Evolutionary conservation across 2,797 vertebrate genomes (phyloP), one percentile per base, ranked within the genome.

Genomic region (Diceros bicornis): DNA sequence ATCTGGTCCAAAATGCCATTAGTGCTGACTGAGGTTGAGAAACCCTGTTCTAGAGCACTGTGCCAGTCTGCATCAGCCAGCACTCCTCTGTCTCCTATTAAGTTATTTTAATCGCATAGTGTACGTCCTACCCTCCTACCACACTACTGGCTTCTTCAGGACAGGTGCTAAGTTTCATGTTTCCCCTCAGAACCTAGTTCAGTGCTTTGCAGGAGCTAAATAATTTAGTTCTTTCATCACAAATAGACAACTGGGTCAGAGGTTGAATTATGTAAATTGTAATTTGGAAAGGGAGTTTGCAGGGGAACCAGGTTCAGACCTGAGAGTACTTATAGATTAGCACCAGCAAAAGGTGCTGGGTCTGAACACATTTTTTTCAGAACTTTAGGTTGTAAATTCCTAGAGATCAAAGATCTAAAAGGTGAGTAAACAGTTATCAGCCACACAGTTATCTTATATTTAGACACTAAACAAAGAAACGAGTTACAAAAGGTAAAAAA

Each of bases 171-270:
- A 75, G 69, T 62, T 91, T 81, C 88, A 75, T 32, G 41, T 52
- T 92, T 86, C 25, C 21, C 29, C 29, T 92, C 32, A 84, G 89
- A 97, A 89, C 55, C 44, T 79, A 95, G 72, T 61, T 93, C 55
- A 75, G 17, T 93, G 79, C 47, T 94, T 37, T 95, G 88, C 68
- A 91, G 64, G 50, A 94, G 52, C 75, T 97, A 96, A 97, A 94
- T 97, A 97, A 97, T 96, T 96, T 75, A 97, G 84, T 74, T 95
- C 66, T 95, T 96, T 96, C 74, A 97, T 96, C 94, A 98, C 66
- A 62, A 89, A 87, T 62, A 91, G 75, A 91, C 75, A 97, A 90
- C 37, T 93, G 93, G 91, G 84, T 90, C 94, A 78, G 87, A 94
- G 37, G 72, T 66, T 97, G 90, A 98, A 97, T 97, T 96, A 98